Percentiles rank a stretch among this genome's conserved stretches.
These are phyloP conservation scores for Rhinolophus ferrumequinum DNA, from an alignment of 2,113 vertebrate genomes.

Conservation along the genomic window DNA sequence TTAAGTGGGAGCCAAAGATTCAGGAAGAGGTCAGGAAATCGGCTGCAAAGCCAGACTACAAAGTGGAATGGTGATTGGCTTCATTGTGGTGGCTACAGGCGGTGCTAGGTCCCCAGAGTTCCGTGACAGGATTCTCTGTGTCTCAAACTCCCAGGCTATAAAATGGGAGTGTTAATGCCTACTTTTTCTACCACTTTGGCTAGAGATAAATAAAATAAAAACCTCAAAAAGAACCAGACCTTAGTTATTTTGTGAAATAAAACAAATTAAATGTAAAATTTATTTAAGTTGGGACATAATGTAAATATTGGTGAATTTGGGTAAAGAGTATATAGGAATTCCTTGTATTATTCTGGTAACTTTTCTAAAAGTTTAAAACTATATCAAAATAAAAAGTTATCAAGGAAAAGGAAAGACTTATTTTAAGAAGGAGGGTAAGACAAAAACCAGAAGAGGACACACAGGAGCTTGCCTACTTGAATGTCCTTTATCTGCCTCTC, in stretches of 20 bases:
- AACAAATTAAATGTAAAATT: neutral
- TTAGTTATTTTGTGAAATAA: neutral
- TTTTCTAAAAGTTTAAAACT: neutral
- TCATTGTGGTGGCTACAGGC: neutral
- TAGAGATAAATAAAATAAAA: conserved; percentile 9
- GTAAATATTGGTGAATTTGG: neutral
- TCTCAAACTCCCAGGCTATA: neutral
- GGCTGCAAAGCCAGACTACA: neutral
- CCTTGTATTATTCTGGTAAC: neutral
- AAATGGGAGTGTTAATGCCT: neutral
- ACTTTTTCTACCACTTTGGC: neutral
- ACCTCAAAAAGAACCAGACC: neutral
- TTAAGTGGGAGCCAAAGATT: neutral
- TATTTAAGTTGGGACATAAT: neutral
- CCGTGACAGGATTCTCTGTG: neutral
- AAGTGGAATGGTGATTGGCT: neutral
- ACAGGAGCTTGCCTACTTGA: neutral
- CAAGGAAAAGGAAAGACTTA: neutral
- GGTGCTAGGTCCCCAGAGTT: neutral
- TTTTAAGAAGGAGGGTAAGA: neutral
- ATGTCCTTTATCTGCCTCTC: neutral
- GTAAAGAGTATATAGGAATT: neutral
- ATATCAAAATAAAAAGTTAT: neutral
- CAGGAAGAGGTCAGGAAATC: neutral
- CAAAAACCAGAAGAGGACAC: neutral